Base-by-base conservation (phyloP, 2,797 vertebrate genomes). In the Dendrocincla fuliginosa region DNA sequence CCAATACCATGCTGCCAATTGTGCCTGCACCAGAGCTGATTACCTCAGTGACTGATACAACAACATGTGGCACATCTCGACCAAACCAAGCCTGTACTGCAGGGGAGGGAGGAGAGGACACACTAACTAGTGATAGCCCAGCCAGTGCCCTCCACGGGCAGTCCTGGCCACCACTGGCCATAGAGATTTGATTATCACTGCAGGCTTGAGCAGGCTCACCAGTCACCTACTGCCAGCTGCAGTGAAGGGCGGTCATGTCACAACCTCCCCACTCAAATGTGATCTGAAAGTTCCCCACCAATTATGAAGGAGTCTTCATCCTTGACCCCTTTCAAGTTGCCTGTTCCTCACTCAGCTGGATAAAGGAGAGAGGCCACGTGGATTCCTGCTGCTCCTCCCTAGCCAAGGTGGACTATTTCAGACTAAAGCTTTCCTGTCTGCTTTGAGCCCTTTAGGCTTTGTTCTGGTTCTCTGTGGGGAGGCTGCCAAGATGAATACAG, bases 251-350 rank as follows among this genome's bases (percentile, higher is more conserved):
- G 52, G 61, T 47, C 3, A 1, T 73, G 78, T 63, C 86, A 37
- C 77, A 70, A 7, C 76, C 87, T 87, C 61, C 67, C 75, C 53
- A 17, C 71, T 73, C 57, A 65, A 80, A 46, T 32, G 50, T 65
- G 37, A 87, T 63, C 76, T 63, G 53, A 47, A 8, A 65, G 52
- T 32, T 93, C 92, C 93, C 80, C 86, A 56, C 76, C 95, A 96
- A 82, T 95, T 96, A 96, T 0, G 0, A 84, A 77, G 64, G 17
- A 56, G 53, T 71, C 94, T 94, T 94, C 90, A 86, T 80, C 70
- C 61, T 84, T 93, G 88, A 96, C 88, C 92, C 82, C 93, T 95
- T 93, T 93, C 68, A 92, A 84, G 73, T 56, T 77, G 61, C 69
- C 61, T 89, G 69, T 71, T 87, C 81, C 76, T 64, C 61, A 6